Evolutionary conservation across 1,140 invertebrate genomes (phyloP).

Genomic region (Halesus radiatus): DNA sequence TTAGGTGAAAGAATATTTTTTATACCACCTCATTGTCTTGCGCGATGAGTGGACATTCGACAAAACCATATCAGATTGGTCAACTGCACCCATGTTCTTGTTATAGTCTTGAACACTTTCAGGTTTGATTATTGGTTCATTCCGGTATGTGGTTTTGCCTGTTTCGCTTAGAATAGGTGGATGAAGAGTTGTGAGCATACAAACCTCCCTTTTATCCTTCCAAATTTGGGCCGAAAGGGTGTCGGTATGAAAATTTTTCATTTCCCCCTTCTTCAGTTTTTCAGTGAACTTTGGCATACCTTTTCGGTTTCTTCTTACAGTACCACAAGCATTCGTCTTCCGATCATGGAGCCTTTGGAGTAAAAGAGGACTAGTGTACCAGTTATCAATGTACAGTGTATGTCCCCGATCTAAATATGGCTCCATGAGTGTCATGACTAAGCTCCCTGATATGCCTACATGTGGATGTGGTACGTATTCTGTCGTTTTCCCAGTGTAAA

Average conservation of each 20-base stretch:
- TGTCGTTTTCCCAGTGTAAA: conserved; percentile 59
- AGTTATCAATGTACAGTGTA: conserved; percentile 59
- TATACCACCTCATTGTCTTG: conserved; percentile 45
- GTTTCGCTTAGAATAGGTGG: conserved; percentile 22
- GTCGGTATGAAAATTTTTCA: conserved; percentile 38
- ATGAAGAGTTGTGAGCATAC: conserved; percentile 58
- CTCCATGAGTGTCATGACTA: conserved; percentile 58
- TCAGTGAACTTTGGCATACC: conserved; percentile 55
- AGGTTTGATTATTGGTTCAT: conserved; percentile 53
- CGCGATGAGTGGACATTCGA: conserved; percentile 34
- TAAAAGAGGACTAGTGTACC: conserved; percentile 58
- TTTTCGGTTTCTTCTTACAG: conserved; percentile 57
- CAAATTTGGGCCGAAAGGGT: conserved; percentile 56
- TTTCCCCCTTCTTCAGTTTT: conserved; percentile 58
- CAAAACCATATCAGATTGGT: conserved; percentile 46
- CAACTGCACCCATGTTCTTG: conserved; percentile 56
- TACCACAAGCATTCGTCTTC: conserved; percentile 58
- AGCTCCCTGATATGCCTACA: conserved; percentile 57
- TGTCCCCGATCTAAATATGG: conserved; percentile 56
- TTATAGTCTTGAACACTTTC: conserved; percentile 57
- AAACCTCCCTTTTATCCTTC: conserved; percentile 56
- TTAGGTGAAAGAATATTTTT: conserved; percentile 43
- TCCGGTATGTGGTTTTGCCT: conserved; percentile 40
- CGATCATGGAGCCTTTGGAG: conserved; percentile 53
- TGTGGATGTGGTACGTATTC: conserved; percentile 39